phyloP scores from a whole-genome alignment of 2,888 invertebrate genomes.

The Scaeva pyrastri region DNA sequence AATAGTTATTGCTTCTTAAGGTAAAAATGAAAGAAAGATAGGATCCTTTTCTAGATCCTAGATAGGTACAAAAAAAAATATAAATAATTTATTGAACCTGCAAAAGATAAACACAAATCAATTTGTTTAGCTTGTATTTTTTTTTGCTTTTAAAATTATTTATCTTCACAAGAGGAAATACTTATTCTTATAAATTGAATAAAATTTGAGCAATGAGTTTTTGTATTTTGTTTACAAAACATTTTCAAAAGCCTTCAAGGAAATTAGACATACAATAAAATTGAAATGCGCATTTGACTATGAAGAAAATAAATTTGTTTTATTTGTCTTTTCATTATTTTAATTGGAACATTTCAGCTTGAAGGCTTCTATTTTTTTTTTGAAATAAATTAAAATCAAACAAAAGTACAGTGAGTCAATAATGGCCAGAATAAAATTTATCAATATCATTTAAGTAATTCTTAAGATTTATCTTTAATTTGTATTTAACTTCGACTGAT shows the following conservation, averaged over 20 bases:
- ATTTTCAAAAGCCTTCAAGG: neutral
- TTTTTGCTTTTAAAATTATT: constrained; percentile 1
- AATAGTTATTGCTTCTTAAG: constrained; percentile 2
- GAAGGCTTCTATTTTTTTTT: neutral
- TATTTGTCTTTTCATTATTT: neutral
- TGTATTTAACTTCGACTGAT: too few relatives aligned
- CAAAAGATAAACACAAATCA: constrained; percentile 9
- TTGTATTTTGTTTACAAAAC: neutral
- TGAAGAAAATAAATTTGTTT: neutral
- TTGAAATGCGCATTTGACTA: neutral
- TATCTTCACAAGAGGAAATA: neutral
- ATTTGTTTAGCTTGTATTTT: neutral
- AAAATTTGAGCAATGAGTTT: neutral
- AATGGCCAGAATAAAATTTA: too few relatives aligned
- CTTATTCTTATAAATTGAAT: neutral
- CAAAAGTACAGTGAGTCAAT: too few relatives aligned
- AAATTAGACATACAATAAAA: neutral
- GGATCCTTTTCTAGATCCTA: neutral
- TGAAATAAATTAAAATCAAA: neutral
- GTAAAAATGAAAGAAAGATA: neutral
- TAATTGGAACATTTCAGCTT: neutral
- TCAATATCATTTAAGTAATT: too few relatives aligned
- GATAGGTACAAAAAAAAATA: neutral
- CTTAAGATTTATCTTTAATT: too few relatives aligned
- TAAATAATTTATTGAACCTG: neutral